phyloP scores from a whole-genome alignment of 2,888 invertebrate species.

The Mythimna impura region DNA sequence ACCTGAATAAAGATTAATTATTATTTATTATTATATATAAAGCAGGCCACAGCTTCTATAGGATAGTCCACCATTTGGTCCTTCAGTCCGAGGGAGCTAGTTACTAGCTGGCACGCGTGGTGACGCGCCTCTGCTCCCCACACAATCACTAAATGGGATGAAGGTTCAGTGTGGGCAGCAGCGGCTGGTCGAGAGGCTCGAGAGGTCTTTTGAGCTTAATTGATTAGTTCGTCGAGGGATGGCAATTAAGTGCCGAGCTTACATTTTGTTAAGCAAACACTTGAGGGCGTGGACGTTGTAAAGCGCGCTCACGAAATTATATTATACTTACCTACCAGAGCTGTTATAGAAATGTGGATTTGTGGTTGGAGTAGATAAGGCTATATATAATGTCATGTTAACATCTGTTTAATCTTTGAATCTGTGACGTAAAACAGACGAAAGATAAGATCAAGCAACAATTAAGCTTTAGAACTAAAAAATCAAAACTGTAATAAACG shows the following conservation, averaged over 20 bases:
- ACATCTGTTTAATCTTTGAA: not conserved
- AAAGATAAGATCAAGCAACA: not conserved
- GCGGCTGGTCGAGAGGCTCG: conserved; percentile 6
- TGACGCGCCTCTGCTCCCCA: conserved; percentile 43
- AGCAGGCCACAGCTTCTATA: not conserved
- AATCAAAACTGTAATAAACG: no score
- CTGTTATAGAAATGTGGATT: no score
- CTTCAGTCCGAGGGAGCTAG: conserved; percentile 18
- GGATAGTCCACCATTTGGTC: not conserved
- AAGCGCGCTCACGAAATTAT: no score
- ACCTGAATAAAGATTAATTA: no score
- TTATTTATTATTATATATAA: no score
- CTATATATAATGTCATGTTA: not conserved
- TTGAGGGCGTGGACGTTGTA: not conserved
- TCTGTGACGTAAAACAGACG: not conserved
- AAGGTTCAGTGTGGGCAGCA: conserved; percentile 14
- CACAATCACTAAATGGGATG: conserved; percentile 63
- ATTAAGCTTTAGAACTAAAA: not conserved
- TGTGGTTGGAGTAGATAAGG: no score
- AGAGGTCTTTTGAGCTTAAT: conserved; percentile 49
- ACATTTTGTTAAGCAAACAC: conserved; percentile 18
- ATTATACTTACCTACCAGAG: not conserved
- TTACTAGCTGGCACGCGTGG: conserved; percentile 35
- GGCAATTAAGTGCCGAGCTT: conserved; percentile 17
- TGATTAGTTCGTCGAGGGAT: conserved; percentile 46